A percentile compares a stretch with the other conserved stretches of the same genome.
phyloP scores from a whole-genome alignment of 2,113 vertebrate species.

The Pteropus alecto region DNA sequence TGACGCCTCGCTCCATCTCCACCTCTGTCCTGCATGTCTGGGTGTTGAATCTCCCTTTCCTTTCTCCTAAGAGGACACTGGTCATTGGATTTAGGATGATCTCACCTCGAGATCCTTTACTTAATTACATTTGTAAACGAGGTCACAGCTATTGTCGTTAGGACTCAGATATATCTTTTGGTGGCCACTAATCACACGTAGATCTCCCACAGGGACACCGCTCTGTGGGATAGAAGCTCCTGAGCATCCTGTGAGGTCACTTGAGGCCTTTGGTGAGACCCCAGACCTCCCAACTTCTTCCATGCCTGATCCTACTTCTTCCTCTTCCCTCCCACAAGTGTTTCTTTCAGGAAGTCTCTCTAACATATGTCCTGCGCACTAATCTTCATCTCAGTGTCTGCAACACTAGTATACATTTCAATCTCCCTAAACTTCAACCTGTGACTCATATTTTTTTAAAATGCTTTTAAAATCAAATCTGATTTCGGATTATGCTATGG shows the following conservation, averaged over 20 bases:
- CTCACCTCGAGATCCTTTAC: neutral
- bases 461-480: neutral
- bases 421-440: neutral
- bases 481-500: neutral
- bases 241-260: neutral
- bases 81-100: neutral
- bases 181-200: neutral
- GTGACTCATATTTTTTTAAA: neutral
- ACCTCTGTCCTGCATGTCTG: neutral
- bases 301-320: neutral
- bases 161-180: neutral
- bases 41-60: neutral
- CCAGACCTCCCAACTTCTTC: neutral
- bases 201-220: neutral
- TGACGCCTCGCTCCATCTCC: rapidly evolving
- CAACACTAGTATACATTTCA: neutral
- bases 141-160: neutral
- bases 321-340: neutral
- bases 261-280: neutral
- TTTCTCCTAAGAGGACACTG: neutral
- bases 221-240: neutral
- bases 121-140: neutral
- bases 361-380: neutral
- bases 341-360: neutral
- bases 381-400: neutral